Conservation (phyloP, 1,140 invertebrate species). For the Papilio machaon region DNA sequence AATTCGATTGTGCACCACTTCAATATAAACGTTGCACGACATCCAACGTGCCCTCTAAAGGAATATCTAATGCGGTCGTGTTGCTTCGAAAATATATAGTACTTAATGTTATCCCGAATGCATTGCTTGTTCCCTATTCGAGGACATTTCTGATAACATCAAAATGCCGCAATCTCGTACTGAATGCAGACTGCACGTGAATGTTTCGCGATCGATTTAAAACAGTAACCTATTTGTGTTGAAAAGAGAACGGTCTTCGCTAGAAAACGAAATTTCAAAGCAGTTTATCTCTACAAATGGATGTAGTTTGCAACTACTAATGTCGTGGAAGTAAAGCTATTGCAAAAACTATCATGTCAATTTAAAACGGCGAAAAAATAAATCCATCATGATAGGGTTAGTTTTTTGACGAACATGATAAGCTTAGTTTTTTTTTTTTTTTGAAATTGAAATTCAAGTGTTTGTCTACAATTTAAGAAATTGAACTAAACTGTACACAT, state of each 20-base stretch:
- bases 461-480: too few species aligned
- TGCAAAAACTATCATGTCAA: too few species aligned
- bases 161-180: background rate
- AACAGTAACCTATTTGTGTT: background rate
- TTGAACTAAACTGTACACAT: background rate
- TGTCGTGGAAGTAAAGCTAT: too few species aligned
- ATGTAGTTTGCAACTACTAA: too few species aligned
- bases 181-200: background rate
- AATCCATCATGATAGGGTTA: too few species aligned
- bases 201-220: background rate
- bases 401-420: too few species aligned
- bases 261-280: background rate
- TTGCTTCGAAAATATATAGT: constrained; percentile 10
- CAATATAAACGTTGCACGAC: background rate
- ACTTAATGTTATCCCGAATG: constrained; percentile 1
- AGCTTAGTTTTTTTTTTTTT: too few species aligned
- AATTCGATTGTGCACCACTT: constrained; percentile 13
- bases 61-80: constrained; percentile 10
- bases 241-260: background rate
- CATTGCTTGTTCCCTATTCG: constrained; percentile 18
- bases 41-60: background rate
- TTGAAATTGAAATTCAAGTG: too few species aligned
- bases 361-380: too few species aligned
- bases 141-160: background rate
- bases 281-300: background rate